A percentile compares a stretch with the other conserved stretches of the same genome.
Conservation (phyloP, 2,113 vertebrate species). For the Ammodytes marinus region DNA sequence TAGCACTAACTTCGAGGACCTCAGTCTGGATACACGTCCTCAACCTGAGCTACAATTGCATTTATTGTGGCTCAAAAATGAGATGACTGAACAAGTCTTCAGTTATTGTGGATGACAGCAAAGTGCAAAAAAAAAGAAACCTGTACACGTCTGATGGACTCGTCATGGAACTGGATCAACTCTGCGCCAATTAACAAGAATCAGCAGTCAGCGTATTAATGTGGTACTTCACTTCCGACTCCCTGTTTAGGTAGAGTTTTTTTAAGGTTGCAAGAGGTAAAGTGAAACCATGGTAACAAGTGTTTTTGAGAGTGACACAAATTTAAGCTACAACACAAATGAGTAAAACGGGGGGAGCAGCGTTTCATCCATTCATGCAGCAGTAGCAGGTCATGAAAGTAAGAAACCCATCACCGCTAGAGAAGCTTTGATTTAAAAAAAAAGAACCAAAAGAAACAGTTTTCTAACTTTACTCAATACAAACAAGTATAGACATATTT, state of each 20-base stretch:
- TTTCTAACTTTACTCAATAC: conserved; percentile 57
- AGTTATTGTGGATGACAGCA: conserved; percentile 41
- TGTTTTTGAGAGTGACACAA: conserved; percentile 45
- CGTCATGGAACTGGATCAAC: conserved; percentile 17
- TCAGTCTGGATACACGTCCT: conserved; percentile 38
- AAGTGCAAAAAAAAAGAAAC: conserved; percentile 47
- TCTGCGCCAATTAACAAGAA: conserved; percentile 48
- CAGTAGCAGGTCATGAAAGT: conserved; percentile 50
- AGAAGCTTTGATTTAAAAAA: conserved; percentile 30
- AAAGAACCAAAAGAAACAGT: conserved; percentile 8
- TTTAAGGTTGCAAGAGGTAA: conserved; percentile 50
- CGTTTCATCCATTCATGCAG: conserved; percentile 69
- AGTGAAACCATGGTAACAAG: conserved; percentile 54
- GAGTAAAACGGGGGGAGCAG: conserved; percentile 53
- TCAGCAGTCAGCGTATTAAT: conserved; percentile 45
- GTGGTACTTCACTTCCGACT: conserved; percentile 25
- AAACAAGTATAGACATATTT: conserved; percentile 59
- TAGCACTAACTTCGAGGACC: conserved; percentile 37
- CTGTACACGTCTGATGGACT: conserved; percentile 50
- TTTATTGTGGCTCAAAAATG: conserved; percentile 62
- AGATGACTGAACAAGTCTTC: conserved; percentile 49
- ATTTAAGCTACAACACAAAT: conserved; percentile 65
- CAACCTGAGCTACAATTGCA: conserved; percentile 52
- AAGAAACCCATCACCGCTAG: conserved; percentile 52
- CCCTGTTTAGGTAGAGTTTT: conserved; percentile 12